Conservation (phyloP, 1,140 invertebrate genomes). For the Drosophila pseudoobscura region DNA sequence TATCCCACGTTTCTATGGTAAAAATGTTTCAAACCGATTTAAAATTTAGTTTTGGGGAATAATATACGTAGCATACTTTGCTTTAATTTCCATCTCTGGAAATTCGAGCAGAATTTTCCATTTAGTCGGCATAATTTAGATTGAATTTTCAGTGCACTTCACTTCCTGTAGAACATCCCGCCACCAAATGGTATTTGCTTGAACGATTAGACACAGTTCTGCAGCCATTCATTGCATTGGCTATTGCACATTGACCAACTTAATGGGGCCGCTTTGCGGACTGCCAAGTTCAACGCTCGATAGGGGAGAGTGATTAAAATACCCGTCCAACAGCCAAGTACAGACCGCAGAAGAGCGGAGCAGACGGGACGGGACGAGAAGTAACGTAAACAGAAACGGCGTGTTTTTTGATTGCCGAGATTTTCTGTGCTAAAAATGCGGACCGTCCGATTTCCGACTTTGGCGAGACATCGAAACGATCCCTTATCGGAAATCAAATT, state of each 20-base stretch:
- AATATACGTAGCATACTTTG: too few relatives aligned
- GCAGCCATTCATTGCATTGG: not conserved
- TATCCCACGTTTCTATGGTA: too few relatives aligned
- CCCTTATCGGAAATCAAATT: slow-evolving; percentile 45
- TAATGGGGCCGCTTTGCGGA: slow-evolving; percentile 3
- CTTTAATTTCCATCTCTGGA: too few relatives aligned
- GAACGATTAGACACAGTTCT: not conserved
- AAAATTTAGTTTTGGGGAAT: too few relatives aligned
- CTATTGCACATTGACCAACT: slow-evolving; percentile 2
- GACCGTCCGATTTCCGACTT: slow-evolving; percentile 16
- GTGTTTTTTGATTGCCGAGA: slow-evolving; percentile 19
- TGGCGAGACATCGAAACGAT: slow-evolving; percentile 23
- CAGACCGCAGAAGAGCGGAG: not conserved
- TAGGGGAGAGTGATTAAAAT: slow-evolving; percentile 39
- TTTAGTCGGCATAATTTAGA: too few relatives aligned
- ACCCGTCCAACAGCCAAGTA: not conserved
- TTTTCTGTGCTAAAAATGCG: slow-evolving; percentile 7
- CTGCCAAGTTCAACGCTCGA: slow-evolving; percentile 67
- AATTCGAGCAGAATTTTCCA: too few relatives aligned
- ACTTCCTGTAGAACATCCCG: too few relatives aligned
- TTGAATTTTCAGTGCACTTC: too few relatives aligned
- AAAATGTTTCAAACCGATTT: too few relatives aligned
- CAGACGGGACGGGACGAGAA: not conserved
- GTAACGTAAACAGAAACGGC: slow-evolving; percentile 17
- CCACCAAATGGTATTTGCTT: not conserved